Evolutionary conservation across 2,113 vertebrate species (phyloP).

Genomic region (Melospiza melodia): DNA sequence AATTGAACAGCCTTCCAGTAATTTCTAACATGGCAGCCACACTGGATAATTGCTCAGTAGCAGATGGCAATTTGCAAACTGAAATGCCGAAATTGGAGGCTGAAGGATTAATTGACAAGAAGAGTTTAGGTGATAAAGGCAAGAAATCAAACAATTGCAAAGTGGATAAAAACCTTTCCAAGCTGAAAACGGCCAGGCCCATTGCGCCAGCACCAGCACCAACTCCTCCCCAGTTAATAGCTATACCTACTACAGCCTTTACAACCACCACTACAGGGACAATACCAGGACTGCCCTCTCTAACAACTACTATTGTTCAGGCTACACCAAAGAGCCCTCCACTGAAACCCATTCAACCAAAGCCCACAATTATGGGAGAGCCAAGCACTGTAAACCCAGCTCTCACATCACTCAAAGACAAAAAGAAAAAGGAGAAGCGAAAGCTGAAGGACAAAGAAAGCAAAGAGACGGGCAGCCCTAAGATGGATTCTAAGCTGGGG

Average conservation of each 20-base stretch:
- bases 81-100: constrained; percentile 99
- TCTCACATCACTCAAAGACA: constrained; percentile 89
- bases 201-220: constrained; percentile 92
- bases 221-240: constrained; percentile 93
- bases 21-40: constrained; percentile 96
- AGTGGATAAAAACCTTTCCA: constrained; percentile 89
- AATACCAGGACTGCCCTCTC: constrained; percentile 82
- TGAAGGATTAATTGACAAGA: constrained; percentile 94
- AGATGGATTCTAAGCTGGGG: constrained; percentile 81
- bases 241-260: constrained; percentile 89
- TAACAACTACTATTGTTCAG: constrained; percentile 87
- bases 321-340: constrained; percentile 91
- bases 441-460: constrained; percentile 92
- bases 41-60: constrained; percentile 84
- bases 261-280: constrained; percentile 81
- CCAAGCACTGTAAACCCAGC: constrained; percentile 88
- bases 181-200: constrained; percentile 89
- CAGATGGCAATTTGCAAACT: constrained; percentile 81
- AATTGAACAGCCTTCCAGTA: constrained; percentile 89
- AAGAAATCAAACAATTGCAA: constrained; percentile 89
- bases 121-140: constrained; percentile 82
- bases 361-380: constrained; percentile 92
- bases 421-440: constrained; percentile 94
- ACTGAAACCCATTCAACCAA: constrained; percentile 96
- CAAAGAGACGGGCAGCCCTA: constrained; percentile 85